Conservation (phyloP, 2,888 invertebrate genomes). For the Drosophila fulvimacula region DNA sequence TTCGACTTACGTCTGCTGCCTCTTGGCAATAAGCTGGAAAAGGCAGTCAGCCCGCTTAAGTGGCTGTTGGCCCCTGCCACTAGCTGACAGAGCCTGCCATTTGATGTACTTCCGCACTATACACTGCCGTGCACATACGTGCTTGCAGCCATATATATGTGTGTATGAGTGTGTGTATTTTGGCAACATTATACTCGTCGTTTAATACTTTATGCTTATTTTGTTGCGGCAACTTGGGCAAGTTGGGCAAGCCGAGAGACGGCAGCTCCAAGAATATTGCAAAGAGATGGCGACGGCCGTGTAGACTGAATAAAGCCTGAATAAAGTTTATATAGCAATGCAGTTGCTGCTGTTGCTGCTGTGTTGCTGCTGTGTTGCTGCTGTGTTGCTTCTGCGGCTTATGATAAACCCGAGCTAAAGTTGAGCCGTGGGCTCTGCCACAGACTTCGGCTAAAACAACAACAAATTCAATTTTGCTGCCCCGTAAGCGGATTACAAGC, state of each 20-base stretch:
- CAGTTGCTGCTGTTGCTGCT: slow-evolving; percentile 16
- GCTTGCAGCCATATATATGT: slow-evolving; percentile 18
- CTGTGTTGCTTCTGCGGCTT: slow-evolving; percentile 7
- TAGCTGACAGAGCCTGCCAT: slow-evolving; percentile 24
- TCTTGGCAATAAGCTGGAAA: slow-evolving; percentile 64
- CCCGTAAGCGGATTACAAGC: slow-evolving; percentile 66
- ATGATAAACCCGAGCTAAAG: slow-evolving; percentile 18
- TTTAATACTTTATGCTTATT: slow-evolving; percentile 75
- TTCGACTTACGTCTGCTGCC: slow-evolving; percentile 38
- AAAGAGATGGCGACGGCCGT: slow-evolving; percentile 46
- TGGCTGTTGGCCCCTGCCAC: slow-evolving; percentile 59
- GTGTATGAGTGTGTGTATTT: slow-evolving; percentile 55
- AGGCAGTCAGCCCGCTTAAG: slow-evolving; percentile 56
- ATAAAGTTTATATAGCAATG: slow-evolving; percentile 58
- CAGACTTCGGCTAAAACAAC: slow-evolving; percentile 16
- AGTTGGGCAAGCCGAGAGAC: slow-evolving; percentile 20
- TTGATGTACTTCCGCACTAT: slow-evolving; percentile 34
- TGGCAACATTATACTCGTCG: slow-evolving; percentile 68
- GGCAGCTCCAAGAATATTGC: slow-evolving; percentile 21
- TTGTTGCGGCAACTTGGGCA: slow-evolving; percentile 57
- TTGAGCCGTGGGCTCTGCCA: slow-evolving; percentile 22
- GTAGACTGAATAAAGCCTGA: slow-evolving; percentile 31
- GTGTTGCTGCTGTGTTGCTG: slow-evolving; percentile 1
- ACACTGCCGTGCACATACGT: slow-evolving; percentile 6
- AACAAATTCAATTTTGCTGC: slow-evolving; percentile 67